Evolutionary conservation across 2,113 vertebrate genomes (phyloP).

Genomic region (Nestor notabilis): DNA sequence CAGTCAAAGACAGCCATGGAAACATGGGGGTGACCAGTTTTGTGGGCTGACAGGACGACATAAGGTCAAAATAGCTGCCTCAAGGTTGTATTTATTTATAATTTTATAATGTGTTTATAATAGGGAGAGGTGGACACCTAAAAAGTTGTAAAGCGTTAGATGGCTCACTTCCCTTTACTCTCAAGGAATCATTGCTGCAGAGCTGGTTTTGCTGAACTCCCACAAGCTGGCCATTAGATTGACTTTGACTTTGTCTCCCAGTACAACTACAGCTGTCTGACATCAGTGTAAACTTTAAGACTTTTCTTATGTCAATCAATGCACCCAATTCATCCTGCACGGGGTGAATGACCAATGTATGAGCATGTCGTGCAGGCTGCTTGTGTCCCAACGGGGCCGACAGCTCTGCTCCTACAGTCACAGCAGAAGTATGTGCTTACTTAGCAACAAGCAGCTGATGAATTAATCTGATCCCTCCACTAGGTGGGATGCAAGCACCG

Average conservation of each 20-base stretch:
- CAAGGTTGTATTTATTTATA: neutral
- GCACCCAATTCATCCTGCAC: neutral
- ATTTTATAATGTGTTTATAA: neutral
- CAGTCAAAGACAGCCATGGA: neutral
- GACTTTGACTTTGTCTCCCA: neutral
- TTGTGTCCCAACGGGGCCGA: neutral
- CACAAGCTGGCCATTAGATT: neutral
- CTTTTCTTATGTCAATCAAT: neutral
- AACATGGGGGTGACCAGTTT: neutral
- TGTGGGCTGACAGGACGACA: neutral
- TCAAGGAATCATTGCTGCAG: neutral
- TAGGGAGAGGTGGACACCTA: neutral
- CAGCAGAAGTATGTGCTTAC: neutral
- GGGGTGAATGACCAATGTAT: neutral
- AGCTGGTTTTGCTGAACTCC: neutral
- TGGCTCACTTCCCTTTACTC: neutral
- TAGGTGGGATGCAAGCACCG: conserved; percentile 63
- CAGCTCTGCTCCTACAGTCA: neutral
- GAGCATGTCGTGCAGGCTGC: neutral
- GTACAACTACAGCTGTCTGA: neutral
- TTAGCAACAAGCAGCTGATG: conserved; percentile 33
- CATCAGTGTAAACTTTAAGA: neutral
- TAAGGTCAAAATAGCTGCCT: neutral
- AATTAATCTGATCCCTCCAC: conserved; percentile 62
- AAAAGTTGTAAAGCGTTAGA: neutral